phyloP scores from a whole-genome alignment of 2,888 invertebrate genomes.

The Panorpa germanica region DNA sequence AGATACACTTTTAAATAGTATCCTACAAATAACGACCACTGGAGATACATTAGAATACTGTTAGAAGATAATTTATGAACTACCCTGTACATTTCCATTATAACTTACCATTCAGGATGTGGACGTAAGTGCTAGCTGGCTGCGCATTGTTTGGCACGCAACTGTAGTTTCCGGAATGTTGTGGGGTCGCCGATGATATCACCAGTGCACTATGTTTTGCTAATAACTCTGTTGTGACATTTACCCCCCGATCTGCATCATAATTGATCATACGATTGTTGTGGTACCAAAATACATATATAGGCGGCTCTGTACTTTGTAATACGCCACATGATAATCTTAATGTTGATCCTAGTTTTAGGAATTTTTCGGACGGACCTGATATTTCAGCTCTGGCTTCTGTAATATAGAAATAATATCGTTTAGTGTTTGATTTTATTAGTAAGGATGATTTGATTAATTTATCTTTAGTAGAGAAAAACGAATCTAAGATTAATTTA shows the following conservation, averaged over 20 bases:
- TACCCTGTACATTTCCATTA: no score
- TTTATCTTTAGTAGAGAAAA: no score
- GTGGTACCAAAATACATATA: conserved; percentile 76
- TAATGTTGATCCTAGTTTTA: conserved; percentile 71
- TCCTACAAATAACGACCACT: no score
- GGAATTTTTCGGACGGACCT: conserved; percentile 69
- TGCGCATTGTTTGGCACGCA: conserved; percentile 80
- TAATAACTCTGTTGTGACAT: conserved; percentile 56
- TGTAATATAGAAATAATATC: conserved; percentile 23
- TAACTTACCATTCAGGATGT: conserved; percentile 69
- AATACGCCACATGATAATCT: conserved; percentile 64
- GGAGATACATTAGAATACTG: no score
- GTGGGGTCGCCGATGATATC: conserved; percentile 37
- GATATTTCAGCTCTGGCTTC: conserved; percentile 76
- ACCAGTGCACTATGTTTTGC: conserved; percentile 7
- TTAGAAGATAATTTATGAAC: no score
- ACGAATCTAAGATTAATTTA: no score
- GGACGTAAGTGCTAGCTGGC: conserved; percentile 72
- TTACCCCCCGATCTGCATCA: conserved; percentile 68
- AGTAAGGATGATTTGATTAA: no score
- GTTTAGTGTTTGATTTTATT: no score
- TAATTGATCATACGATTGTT: conserved; percentile 87
- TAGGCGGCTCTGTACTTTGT: conserved; percentile 68
- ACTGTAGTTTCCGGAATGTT: conserved; percentile 74
- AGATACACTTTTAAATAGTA: no score